Conservation (phyloP, 2,797 vertebrate species). For the Dendrocincla fuliginosa region DNA sequence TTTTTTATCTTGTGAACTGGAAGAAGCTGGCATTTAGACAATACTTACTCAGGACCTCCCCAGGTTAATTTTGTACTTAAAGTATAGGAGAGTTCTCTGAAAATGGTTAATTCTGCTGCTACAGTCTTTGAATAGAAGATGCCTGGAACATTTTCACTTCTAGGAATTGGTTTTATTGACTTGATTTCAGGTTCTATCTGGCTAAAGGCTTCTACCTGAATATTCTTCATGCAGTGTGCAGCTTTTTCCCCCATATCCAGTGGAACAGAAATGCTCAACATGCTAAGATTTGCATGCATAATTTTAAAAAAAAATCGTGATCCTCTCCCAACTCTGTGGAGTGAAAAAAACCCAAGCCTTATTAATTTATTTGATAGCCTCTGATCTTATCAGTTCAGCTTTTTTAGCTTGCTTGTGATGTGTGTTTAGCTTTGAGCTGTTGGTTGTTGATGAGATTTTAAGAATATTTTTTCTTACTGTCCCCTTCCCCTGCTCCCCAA, state of each 20-base stretch:
- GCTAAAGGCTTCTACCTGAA: not conserved
- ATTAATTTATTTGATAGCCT: not conserved
- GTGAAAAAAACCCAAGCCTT: not conserved
- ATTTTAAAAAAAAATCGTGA: not conserved
- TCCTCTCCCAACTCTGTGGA: not conserved
- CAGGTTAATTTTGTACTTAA: not conserved
- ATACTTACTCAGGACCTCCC: not conserved
- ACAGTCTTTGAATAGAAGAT: not conserved
- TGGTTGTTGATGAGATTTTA: not conserved
- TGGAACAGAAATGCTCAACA: not conserved
- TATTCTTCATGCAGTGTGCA: not conserved
- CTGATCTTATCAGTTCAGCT: not conserved
- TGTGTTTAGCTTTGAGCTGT: not conserved
- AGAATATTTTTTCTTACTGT: not conserved
- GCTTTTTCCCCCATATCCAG: not conserved
- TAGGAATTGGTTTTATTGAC: not conserved
- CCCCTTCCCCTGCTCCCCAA: rapidly evolving
- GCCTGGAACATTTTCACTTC: not conserved
- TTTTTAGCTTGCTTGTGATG: not conserved
- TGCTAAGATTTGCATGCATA: not conserved
- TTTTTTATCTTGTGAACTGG: not conserved
- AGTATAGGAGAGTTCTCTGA: not conserved
- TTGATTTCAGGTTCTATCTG: not conserved
- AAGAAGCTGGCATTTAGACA: not conserved
- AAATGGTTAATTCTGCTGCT: not conserved